Evolutionary conservation across 2,113 vertebrate species (phyloP).

Genomic region (Chaetorhynchus papuensis): DNA sequence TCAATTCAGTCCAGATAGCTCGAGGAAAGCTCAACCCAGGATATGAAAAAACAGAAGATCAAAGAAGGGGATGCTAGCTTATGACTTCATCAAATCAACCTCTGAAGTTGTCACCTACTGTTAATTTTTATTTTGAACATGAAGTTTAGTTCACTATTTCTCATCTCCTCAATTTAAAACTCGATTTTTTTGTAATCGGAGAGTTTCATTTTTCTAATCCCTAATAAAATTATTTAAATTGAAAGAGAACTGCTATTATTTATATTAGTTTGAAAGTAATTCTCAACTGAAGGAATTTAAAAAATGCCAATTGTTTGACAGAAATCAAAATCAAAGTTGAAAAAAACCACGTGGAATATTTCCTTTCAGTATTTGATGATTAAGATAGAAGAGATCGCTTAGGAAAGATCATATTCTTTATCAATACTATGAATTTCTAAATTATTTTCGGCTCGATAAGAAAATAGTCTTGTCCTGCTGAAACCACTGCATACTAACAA

Average conservation of each 20-base stretch:
- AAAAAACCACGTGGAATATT: not conserved
- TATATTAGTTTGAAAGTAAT: not conserved
- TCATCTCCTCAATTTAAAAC: not conserved
- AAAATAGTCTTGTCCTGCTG: not conserved
- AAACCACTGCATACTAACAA: not conserved
- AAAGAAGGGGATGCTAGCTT: not conserved
- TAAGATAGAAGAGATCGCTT: not conserved
- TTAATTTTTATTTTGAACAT: not conserved
- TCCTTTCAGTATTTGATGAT: not conserved
- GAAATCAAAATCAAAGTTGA: not conserved
- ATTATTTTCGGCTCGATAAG: not conserved
- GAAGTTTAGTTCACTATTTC: not conserved
- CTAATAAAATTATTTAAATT: not conserved
- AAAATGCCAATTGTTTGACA: not conserved
- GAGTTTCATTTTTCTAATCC: not conserved
- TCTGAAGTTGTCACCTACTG: not conserved
- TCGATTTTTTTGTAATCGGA: not conserved
- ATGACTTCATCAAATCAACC: not conserved
- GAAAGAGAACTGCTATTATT: not conserved
- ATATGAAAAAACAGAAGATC: not conserved
- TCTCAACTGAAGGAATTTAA: not conserved
- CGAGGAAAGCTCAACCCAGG: not conserved
- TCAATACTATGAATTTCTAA: not conserved
- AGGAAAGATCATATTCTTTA: not conserved
- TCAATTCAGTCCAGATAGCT: not conserved